Conservation (phyloP, 2,888 invertebrate genomes). For the Schizotus pectinicornis region DNA sequence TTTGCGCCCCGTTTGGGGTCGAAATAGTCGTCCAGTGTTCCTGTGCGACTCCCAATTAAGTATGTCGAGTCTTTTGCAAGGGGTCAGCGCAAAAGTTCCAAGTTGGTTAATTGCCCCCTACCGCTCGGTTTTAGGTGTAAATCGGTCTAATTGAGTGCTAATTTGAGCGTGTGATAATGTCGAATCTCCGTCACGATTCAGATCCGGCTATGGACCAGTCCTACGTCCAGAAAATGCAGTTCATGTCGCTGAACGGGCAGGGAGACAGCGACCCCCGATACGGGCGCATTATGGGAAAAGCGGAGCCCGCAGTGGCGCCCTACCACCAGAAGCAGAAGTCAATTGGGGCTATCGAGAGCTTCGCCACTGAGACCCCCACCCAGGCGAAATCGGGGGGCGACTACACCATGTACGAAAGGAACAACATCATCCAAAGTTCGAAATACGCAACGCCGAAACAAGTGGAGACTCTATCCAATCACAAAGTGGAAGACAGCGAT, state of each 20-base stretch:
- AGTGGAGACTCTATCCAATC: constrained; percentile 66
- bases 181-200: constrained; percentile 25
- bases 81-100: too few relatives aligned
- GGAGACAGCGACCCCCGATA: constrained; percentile 51
- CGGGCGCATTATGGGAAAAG: constrained; percentile 54
- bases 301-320: constrained; percentile 43
- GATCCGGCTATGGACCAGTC: constrained; percentile 46
- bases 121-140: neutral
- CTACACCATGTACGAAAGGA: constrained; percentile 71
- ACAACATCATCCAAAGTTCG: constrained; percentile 76
- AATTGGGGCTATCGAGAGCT: constrained; percentile 71
- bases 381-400: constrained; percentile 50
- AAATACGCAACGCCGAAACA: constrained; percentile 80
- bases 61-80: too few relatives aligned
- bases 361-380: constrained; percentile 61
- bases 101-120: too few relatives aligned
- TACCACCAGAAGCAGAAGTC: constrained; percentile 62
- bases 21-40: too few relatives aligned
- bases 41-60: too few relatives aligned
- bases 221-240: constrained; percentile 52
- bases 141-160: neutral
- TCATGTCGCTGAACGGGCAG: constrained; percentile 47
- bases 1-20: too few relatives aligned
- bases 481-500: constrained; percentile 55
- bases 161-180: constrained; percentile 14